phyloP scores from a whole-genome alignment of 2,888 invertebrate species.

The Philereme vetulata region DNA sequence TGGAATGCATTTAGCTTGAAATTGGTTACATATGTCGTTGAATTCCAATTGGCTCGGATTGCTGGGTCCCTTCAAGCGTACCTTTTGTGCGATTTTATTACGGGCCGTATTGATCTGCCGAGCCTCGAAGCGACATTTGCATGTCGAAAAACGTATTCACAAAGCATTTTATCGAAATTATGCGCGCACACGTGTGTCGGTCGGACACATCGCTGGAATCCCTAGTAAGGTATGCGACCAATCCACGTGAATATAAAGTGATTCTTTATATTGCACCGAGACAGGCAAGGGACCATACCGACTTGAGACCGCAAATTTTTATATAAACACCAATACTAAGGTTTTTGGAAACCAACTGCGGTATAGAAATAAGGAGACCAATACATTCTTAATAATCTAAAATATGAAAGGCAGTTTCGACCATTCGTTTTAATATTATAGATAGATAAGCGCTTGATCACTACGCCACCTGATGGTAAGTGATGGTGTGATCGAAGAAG shows the following conservation, averaged over 20 bases:
- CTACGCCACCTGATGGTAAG: too few relatives aligned
- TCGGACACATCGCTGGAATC: conserved; percentile 53
- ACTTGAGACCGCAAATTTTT: too few relatives aligned
- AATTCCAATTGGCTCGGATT: conserved; percentile 38
- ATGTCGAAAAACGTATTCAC: conserved; percentile 55
- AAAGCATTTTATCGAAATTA: conserved; percentile 67
- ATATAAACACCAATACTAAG: too few relatives aligned
- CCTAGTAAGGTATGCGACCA: conserved; percentile 42
- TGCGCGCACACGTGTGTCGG: conserved; percentile 63
- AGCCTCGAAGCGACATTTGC: conserved; percentile 53
- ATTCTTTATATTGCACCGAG: conserved; percentile 5
- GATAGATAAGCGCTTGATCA: too few relatives aligned
- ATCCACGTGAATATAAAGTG: conserved; percentile 31
- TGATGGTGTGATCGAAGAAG: too few relatives aligned
- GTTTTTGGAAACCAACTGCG: too few relatives aligned
- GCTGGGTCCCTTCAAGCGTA: conserved; percentile 24
- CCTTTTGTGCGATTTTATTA: conserved; percentile 34
- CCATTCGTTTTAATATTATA: too few relatives aligned
- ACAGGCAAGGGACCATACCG: neutral
- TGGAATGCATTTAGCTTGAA: conserved; percentile 45
- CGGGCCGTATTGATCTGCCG: conserved; percentile 47
- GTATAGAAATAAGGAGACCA: too few relatives aligned
- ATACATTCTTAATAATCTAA: too few relatives aligned
- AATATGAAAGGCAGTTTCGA: too few relatives aligned
- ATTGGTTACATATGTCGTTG: conserved; percentile 47